Conservation (phyloP, 2,797 vertebrate species). For the Amphiprion clarkii region DNA sequence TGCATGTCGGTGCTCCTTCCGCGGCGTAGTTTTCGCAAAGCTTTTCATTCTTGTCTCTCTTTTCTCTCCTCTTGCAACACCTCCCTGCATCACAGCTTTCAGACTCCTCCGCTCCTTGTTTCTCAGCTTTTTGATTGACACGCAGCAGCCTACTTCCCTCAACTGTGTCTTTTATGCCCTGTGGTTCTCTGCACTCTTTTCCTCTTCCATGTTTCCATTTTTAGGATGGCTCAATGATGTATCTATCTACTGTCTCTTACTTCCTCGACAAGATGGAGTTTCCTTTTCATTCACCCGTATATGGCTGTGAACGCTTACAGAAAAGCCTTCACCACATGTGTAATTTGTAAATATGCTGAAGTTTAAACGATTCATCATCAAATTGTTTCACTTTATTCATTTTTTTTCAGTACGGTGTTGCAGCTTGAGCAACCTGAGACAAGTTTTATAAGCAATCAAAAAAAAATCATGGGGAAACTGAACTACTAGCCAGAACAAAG, state of each 20-base stretch:
- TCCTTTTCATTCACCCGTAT: constrained; percentile 51
- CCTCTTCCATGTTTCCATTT: constrained; percentile 76
- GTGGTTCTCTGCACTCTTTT: constrained; percentile 68
- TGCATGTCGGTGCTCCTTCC: constrained; percentile 59
- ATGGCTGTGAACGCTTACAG: constrained; percentile 7
- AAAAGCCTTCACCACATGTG: constrained; percentile 14
- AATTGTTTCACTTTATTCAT: neutral
- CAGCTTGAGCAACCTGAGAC: too few relatives aligned
- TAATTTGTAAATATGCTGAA: constrained; percentile 8
- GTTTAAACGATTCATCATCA: constrained; percentile 5
- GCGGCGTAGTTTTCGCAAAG: constrained; percentile 75
- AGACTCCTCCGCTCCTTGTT: constrained; percentile 81
- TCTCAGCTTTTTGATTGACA: constrained; percentile 81
- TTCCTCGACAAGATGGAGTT: constrained; percentile 60
- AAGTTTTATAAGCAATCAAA: too few relatives aligned
- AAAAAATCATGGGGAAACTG: too few relatives aligned
- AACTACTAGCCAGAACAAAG: too few relatives aligned
- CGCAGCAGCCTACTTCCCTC: constrained; percentile 79
- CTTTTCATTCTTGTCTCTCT: constrained; percentile 67
- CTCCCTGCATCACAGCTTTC: constrained; percentile 79
- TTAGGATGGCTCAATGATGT: constrained; percentile 75
- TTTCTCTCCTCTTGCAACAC: constrained; percentile 74
- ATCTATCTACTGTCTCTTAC: constrained; percentile 64
- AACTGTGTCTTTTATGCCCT: constrained; percentile 77
- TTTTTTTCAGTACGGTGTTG: too few relatives aligned